These are phyloP conservation scores for Poecile montanus DNA, from an alignment of 2,797 vertebrate species.

Conservation along the genomic window DNA sequence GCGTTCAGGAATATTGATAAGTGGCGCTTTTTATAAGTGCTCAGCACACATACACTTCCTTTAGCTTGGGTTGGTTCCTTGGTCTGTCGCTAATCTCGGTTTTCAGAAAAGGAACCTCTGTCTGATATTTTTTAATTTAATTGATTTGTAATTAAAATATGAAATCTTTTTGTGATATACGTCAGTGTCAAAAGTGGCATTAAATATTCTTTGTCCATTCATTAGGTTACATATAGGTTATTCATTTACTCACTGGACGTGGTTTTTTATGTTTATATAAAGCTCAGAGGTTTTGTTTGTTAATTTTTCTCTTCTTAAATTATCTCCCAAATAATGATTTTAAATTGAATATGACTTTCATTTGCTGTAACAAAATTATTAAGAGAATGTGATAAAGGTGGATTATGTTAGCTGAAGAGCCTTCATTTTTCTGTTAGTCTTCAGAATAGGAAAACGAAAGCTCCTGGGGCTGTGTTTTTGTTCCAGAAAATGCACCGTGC, in stretches of 20 bases:
- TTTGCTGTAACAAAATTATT: not conserved
- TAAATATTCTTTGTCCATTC: not conserved
- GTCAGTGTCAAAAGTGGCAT: not conserved
- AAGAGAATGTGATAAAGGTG: not conserved
- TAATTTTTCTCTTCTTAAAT: not conserved
- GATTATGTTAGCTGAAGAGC: not conserved
- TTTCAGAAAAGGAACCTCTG: not conserved
- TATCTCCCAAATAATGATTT: not conserved
- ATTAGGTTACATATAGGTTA: not conserved
- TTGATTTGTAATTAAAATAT: not conserved
- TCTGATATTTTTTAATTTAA: not conserved
- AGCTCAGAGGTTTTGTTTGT: not conserved
- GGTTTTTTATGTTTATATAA: not conserved
- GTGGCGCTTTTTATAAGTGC: not conserved
- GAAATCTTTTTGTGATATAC: not conserved
- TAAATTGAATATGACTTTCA: not conserved
- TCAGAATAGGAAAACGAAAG: not conserved
- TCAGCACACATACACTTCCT: not conserved
- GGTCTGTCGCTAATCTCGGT: not conserved
- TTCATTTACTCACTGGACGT: not conserved
- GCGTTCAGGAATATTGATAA: constrained; percentile 21
- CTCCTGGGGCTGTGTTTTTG: not conserved
- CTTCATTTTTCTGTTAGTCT: not conserved
- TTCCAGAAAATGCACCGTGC: not conserved
- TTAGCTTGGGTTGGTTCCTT: not conserved